phyloP scores from a whole-genome alignment of 2,888 invertebrate genomes.

The Dolichomitus sp. region DNA sequence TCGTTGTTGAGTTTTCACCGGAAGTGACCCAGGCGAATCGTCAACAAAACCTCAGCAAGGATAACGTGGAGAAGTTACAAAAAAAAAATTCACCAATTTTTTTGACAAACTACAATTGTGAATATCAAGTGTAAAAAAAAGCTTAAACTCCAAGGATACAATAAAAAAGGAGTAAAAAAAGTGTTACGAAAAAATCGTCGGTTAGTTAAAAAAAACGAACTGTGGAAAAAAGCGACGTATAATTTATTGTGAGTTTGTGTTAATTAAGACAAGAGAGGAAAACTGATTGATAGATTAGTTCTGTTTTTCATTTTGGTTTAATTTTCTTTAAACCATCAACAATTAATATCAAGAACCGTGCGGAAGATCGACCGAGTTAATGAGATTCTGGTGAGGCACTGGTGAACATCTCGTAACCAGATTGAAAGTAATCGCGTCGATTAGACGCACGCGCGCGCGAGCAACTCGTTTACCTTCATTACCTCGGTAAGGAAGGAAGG shows the following conservation, averaged over 20 bases:
- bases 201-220: constrained; percentile 14
- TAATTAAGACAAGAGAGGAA: background rate
- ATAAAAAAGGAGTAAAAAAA: background rate
- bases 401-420: constrained; percentile 40
- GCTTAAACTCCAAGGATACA: constrained; percentile 37
- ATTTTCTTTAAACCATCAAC: constrained; percentile 5
- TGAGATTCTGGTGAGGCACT: constrained; percentile 26
- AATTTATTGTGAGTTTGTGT: constrained; percentile 37
- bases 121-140: constrained; percentile 24
- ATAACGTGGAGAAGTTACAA: constrained; percentile 10
- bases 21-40: constrained; percentile 22
- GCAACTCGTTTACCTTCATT: constrained; percentile 61
- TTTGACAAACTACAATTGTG: background rate
- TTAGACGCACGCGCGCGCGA: constrained; percentile 54
- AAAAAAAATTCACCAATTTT: constrained; percentile 21
- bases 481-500: constrained; percentile 26
- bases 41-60: constrained; percentile 10
- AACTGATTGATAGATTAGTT: constrained; percentile 20
- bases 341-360: constrained; percentile 25
- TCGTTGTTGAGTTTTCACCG: constrained; percentile 6
- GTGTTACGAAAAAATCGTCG: background rate
- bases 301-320: background rate
- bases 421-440: constrained; percentile 62
- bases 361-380: constrained; percentile 37
- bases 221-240: constrained; percentile 37